These are phyloP conservation scores for Philypnodon macrostomus DNA, from an alignment of 2,797 vertebrate species.

Conservation along the genomic window DNA sequence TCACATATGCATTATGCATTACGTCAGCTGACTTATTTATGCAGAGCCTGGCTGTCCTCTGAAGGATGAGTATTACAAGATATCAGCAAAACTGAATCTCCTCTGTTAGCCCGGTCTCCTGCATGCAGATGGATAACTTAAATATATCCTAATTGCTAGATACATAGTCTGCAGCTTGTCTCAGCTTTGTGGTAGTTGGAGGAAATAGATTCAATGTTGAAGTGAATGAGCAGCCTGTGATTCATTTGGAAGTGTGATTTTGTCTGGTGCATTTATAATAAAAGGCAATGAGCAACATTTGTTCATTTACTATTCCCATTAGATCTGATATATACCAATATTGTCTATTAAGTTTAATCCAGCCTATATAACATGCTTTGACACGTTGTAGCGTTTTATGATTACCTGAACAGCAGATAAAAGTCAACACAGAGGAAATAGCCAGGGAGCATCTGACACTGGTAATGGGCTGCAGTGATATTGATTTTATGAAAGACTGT, in stretches of 20 bases:
- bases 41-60: slow-evolving; percentile 40
- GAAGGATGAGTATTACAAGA: slow-evolving; percentile 34
- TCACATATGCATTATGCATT: slow-evolving; percentile 36
- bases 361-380: no score
- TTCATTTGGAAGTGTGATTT: slow-evolving; percentile 28
- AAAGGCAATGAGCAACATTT: slow-evolving; percentile 7
- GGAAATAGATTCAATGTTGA: slow-evolving; percentile 15
- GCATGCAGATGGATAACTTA: slow-evolving; percentile 37
- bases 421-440: not conserved
- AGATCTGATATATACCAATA: no score
- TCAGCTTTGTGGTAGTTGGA: slow-evolving; percentile 12
- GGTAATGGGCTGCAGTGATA: slow-evolving; percentile 28
- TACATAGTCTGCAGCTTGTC: not conserved
- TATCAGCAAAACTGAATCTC: slow-evolving; percentile 38
- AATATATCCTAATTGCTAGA: slow-evolving; percentile 36
- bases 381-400: not conserved
- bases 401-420: slow-evolving; percentile 7
- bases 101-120: slow-evolving; percentile 13
- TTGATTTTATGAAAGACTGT: slow-evolving; percentile 36
- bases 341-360: no score
- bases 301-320: not conserved
- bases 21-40: slow-evolving; percentile 31
- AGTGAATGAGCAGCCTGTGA: slow-evolving; percentile 17
- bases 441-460: not conserved
- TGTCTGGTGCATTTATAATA: slow-evolving; percentile 17